Evolutionary conservation across 2,888 invertebrate species (phyloP).

Genomic region (Nowickia ferox): DNA sequence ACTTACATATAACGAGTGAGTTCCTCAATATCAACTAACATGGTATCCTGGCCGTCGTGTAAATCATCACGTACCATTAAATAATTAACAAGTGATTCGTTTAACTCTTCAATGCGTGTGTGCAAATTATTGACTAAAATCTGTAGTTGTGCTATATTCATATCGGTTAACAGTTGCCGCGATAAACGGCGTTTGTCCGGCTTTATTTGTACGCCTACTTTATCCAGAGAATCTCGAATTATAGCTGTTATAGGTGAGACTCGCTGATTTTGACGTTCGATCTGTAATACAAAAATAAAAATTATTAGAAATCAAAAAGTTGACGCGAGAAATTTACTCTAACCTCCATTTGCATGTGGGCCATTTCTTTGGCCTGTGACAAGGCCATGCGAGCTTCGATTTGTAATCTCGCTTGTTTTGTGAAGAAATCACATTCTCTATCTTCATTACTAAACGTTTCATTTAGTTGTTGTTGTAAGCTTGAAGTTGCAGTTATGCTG

Average conservation of each 20-base stretch:
- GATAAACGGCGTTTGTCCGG: conserved; percentile 92
- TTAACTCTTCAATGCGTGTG: conserved; percentile 95
- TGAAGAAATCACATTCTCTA: conserved; percentile 91
- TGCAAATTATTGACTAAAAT: conserved; percentile 97
- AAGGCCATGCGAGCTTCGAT: conserved; percentile 94
- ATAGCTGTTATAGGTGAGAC: conserved; percentile 94
- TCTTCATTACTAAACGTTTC: conserved; percentile 84
- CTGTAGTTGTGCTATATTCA: conserved; percentile 95
- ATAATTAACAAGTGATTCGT: conserved; percentile 94
- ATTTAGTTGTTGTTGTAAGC: conserved; percentile 60
- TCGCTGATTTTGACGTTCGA: conserved; percentile 88
- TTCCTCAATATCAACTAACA: conserved; percentile 98
- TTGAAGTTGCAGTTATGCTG: conserved; percentile 70
- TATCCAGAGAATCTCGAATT: conserved; percentile 90
- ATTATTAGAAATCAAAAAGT: not conserved
- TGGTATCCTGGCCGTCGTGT: conserved; percentile 99
- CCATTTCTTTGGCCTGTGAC: conserved; percentile 95
- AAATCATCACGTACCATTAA: conserved; percentile 96
- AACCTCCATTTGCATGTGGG: conserved; percentile 95
- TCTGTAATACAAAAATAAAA: conserved; percentile 78
- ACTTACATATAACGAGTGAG: conserved; percentile 94
- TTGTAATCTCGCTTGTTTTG: conserved; percentile 91
- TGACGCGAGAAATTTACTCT: not conserved
- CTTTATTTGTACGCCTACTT: conserved; percentile 92
- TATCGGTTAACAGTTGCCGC: conserved; percentile 93